Conservation (phyloP, 2,888 invertebrate species). For the Girardia tigrina region DNA sequence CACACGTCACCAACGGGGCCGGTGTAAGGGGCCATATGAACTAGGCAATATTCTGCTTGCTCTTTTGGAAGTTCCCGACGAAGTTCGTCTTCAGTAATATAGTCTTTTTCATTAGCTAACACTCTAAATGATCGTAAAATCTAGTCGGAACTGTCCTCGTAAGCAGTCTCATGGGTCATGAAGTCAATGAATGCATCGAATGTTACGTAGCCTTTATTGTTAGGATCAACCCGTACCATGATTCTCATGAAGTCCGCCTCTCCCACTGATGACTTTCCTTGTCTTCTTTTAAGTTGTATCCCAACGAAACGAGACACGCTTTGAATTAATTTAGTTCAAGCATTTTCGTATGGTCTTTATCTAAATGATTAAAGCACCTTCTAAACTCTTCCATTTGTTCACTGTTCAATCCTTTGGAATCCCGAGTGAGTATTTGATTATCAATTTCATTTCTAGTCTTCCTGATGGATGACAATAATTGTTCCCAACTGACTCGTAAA, state of each 20-base stretch:
- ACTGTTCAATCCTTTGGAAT: slow-evolving; percentile 71
- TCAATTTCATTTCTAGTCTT: slow-evolving; percentile 98
- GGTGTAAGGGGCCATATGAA: slow-evolving; percentile 91
- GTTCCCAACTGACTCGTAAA: slow-evolving; percentile 96
- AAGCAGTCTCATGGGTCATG: slow-evolving; percentile 91
- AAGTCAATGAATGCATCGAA: slow-evolving; percentile 99
- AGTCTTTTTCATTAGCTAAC: slow-evolving; percentile 90
- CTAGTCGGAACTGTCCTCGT: slow-evolving; percentile 96
- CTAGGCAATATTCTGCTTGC: slow-evolving; percentile 98
- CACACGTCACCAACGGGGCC: slow-evolving; percentile 78
- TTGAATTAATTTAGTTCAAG: slow-evolving; percentile 92
- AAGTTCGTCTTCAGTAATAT: slow-evolving; percentile 85
- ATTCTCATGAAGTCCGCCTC: slow-evolving; percentile 72
- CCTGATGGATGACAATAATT: slow-evolving; percentile 89
- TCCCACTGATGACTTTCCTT: background rate
- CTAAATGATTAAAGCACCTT: slow-evolving; percentile 95
- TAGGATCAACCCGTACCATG: slow-evolving; percentile 86
- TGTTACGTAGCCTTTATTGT: slow-evolving; percentile 83
- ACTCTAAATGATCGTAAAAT: slow-evolving; percentile 97
- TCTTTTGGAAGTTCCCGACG: slow-evolving; percentile 94
- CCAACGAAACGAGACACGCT: slow-evolving; percentile 86
- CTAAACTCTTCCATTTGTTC: slow-evolving; percentile 95
- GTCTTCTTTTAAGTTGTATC: slow-evolving; percentile 55
- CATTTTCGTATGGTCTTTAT: slow-evolving; percentile 71
- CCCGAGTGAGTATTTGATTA: slow-evolving; percentile 94